Conservation (phyloP, 2,797 vertebrate species). For the Peromyscus nudipes region DNA sequence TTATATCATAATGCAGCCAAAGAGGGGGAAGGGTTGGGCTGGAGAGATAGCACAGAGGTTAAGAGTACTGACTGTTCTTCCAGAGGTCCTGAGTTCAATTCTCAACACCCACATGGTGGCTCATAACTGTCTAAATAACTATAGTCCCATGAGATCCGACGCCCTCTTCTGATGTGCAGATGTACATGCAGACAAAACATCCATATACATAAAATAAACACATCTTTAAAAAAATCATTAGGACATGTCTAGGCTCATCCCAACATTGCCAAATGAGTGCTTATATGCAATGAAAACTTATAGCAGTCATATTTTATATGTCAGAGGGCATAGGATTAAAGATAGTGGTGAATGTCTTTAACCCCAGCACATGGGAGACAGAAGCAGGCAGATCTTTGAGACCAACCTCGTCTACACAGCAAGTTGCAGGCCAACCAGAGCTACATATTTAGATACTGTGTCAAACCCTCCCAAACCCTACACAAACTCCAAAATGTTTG, state of each 20-base stretch:
- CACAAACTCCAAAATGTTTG: not conserved
- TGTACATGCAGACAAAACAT: not conserved
- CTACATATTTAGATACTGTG: not conserved
- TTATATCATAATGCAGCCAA: constrained; percentile 26
- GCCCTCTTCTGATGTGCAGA: not conserved
- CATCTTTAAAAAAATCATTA: not conserved
- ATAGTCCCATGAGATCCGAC: no score
- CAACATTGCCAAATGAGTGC: constrained; percentile 28
- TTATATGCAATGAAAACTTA: not conserved
- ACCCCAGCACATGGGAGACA: not conserved
- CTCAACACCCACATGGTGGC: not conserved
- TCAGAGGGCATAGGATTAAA: not conserved
- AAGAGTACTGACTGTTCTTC: not conserved
- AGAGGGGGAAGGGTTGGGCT: not conserved
- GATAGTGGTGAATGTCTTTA: not conserved
- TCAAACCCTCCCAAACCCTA: not conserved
- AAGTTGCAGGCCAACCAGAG: not conserved
- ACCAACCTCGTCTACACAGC: not conserved
- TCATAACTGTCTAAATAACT: not conserved
- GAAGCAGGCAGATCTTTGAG: not conserved
- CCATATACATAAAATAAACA: not conserved
- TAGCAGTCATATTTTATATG: constrained; percentile 8
- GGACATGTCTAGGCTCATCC: not conserved
- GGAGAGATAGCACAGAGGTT: not conserved
- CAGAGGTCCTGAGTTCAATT: not conserved